phyloP scores from a whole-genome alignment of 2,113 vertebrate genomes.

The Petroica traversi region DNA sequence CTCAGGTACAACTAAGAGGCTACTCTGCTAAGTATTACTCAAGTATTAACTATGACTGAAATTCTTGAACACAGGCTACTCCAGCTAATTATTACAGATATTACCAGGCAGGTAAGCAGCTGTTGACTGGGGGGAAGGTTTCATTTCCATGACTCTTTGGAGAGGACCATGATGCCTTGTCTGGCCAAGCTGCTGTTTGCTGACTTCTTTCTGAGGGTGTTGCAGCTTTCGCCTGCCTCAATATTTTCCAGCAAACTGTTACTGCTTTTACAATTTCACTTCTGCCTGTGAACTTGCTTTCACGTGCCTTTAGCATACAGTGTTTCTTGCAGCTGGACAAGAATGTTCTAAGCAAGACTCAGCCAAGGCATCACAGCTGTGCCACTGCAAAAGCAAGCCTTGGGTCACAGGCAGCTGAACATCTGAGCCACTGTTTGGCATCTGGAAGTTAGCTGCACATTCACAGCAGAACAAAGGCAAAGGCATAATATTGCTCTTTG shows the following conservation, averaged over 20 bases:
- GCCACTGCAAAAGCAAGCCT: not conserved
- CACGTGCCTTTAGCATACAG: rapidly evolving
- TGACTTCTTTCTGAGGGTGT: not conserved
- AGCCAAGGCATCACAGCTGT: not conserved
- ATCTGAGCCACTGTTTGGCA: not conserved
- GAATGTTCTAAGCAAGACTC: not conserved
- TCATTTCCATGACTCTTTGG: not conserved
- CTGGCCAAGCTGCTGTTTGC: rapidly evolving
- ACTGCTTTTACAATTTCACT: not conserved
- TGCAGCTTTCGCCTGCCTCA: not conserved
- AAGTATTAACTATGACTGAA: not conserved
- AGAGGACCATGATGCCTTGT: rapidly evolving
- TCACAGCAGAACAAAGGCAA: not conserved
- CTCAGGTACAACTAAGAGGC: not conserved
- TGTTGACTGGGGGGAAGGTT: not conserved
- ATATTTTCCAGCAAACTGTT: not conserved
- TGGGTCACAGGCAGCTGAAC: not conserved
- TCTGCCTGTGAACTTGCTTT: not conserved
- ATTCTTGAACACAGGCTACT: not conserved
- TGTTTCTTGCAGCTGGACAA: not conserved
- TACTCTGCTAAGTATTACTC: not conserved
- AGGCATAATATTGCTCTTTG: not conserved
- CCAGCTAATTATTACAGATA: not conserved
- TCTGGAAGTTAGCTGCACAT: not conserved
- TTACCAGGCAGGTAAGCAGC: not conserved